phyloP scores from a whole-genome alignment of 2,888 invertebrate species.

The Stramonita haemastoma region DNA sequence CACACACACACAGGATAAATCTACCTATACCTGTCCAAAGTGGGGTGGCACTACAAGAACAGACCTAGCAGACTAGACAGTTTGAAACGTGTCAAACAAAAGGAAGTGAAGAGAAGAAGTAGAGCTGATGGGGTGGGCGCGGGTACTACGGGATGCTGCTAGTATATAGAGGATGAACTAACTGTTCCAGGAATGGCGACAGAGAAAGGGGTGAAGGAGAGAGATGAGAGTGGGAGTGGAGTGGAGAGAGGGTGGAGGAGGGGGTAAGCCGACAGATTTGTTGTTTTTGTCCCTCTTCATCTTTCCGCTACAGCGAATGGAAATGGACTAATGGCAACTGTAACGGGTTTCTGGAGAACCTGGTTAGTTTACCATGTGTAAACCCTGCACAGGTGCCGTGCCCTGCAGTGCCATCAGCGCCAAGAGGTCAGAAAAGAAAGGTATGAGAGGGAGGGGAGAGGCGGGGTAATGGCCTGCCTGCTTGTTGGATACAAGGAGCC shows the following conservation, averaged over 20 bases:
- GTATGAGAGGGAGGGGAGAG: background rate
- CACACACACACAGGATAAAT: background rate
- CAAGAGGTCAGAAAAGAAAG: background rate
- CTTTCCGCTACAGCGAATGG: background rate
- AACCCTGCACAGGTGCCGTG: background rate
- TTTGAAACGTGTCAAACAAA: conserved; percentile 14
- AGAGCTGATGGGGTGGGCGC: too few relatives aligned
- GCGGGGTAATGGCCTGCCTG: background rate
- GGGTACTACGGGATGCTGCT: too few relatives aligned
- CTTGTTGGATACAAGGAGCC: too few relatives aligned
- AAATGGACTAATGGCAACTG: background rate
- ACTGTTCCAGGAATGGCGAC: too few relatives aligned
- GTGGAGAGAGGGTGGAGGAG: too few relatives aligned
- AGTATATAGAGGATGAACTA: too few relatives aligned
- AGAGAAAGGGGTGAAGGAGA: too few relatives aligned
- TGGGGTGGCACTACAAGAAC: background rate
- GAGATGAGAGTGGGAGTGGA: too few relatives aligned
- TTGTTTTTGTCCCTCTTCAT: conserved; percentile 8
- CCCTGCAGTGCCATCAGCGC: background rate
- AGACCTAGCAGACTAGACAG: background rate
- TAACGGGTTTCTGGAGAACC: background rate
- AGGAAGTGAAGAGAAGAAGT: background rate
- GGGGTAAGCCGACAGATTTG: background rate
- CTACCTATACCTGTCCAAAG: too few relatives aligned
- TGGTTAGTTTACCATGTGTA: background rate